phyloP scores from a whole-genome alignment of 2,888 invertebrate species.

The Beris chalybata region DNA sequence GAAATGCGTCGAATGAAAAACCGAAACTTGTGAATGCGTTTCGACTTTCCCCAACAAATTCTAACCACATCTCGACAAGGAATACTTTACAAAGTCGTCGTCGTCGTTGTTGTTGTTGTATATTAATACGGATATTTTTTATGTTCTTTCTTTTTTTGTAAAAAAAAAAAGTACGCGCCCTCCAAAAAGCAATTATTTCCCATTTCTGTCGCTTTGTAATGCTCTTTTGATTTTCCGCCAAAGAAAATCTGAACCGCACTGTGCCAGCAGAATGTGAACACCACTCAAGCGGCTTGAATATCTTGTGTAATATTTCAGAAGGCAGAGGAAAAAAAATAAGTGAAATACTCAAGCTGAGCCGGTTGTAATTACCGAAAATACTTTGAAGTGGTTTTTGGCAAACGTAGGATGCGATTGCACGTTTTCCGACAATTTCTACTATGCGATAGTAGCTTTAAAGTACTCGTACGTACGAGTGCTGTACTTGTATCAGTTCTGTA shows the following conservation, averaged over 20 bases:
- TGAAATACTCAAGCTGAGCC: conserved; percentile 11
- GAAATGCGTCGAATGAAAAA: conserved; percentile 10
- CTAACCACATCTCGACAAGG: conserved; percentile 15
- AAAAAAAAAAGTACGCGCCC: conserved; percentile 1
- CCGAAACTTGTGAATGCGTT: not conserved
- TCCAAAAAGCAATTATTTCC: conserved; percentile 22
- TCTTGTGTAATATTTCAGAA: not conserved
- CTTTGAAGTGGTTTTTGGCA: conserved; percentile 29
- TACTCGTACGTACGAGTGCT: too few species aligned
- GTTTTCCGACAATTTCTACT: conserved; percentile 22
- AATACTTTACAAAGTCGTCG: not conserved
- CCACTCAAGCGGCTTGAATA: not conserved
- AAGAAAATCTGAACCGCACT: not conserved
- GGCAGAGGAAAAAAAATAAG: not conserved
- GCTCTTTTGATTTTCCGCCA: conserved; percentile 1
- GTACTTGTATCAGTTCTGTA: too few species aligned
- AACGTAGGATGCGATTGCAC: conserved; percentile 12
- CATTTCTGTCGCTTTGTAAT: conserved; percentile 12
- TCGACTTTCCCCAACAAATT: conserved; percentile 8
- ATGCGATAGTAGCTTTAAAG: conserved; percentile 3
- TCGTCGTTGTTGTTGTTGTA: not conserved
- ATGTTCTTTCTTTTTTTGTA: not conserved
- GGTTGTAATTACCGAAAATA: conserved; percentile 25
- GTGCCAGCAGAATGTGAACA: too few species aligned
- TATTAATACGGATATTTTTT: not conserved